Evolutionary conservation across 2,888 invertebrate species (phyloP), one percentile per base, ranked within the genome.

Genomic region (Myopa testacea): DNA sequence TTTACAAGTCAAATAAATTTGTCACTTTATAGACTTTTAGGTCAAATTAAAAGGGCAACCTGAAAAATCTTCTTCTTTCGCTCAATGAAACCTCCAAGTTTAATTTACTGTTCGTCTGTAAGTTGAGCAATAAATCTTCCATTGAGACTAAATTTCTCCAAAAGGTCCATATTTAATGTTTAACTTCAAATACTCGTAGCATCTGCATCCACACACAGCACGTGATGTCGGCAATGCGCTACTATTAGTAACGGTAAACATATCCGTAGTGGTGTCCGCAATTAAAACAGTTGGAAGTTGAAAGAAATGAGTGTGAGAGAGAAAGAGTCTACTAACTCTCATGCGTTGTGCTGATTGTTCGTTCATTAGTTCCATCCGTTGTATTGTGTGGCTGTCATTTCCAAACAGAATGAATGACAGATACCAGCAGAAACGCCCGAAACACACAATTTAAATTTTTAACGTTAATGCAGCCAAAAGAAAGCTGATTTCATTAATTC

Each of bases 401-500:
- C 14, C 7, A 26, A 10, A 50, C 12, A 26, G 16, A 58, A 58
- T 60, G 37, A 71, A 34, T 40, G 60, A 71, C 45, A 52, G 71
- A 60, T 38, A 58, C 16, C 60, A 37, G 34, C 71, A 75, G 34
- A 62, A 65, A 63, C 55, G 37, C 65, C 67, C 19, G 38, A 55
- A 34, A 8, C 19, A 1, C 5, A 58, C 38, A 72, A 60, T 7
- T 37, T 16, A 14, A 34, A 40, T 7, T 67, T 7, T 67, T 67
- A 55, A n/a, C 55, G 10, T 55, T n/a, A 45, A 67, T 67, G 67
- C 38, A 67, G n/a, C 19, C 16, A n/a, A n/a, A 38, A 73, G 62
- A 75, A 50, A 38, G 65, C 68, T 75, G 72, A 68, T 75, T 78
- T 73, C 50, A 71, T 70, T 78, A 19, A 45, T 62, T 69, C 76